Conservation (phyloP, 2,797 vertebrate species). For the Lithobates pipiens region DNA sequence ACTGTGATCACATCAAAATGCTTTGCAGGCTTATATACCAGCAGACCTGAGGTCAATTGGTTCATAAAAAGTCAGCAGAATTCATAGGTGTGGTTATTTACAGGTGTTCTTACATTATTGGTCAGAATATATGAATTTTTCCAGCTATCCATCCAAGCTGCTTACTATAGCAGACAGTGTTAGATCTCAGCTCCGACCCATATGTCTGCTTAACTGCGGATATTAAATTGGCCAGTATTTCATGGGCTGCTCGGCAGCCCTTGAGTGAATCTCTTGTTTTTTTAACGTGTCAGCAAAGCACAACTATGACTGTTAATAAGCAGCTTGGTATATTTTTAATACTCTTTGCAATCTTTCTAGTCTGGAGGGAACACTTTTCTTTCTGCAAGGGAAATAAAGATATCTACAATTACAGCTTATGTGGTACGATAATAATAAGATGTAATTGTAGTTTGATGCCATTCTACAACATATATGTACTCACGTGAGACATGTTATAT, state of each 20-base stretch:
- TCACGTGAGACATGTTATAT: slow-evolving; percentile 3
- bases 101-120: slow-evolving; percentile 48
- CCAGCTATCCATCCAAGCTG: slow-evolving; percentile 35
- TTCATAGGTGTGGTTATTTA: slow-evolving; percentile 59
- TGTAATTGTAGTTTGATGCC: slow-evolving; percentile 6
- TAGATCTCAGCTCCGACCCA: slow-evolving; percentile 29
- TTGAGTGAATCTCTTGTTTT: slow-evolving; percentile 35
- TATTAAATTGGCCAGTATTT: slow-evolving; percentile 54
- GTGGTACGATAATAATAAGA: slow-evolving; percentile 17
- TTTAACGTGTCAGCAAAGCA: slow-evolving; percentile 40
- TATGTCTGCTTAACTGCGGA: slow-evolving; percentile 53
- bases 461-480: slow-evolving; percentile 11
- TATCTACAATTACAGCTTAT: slow-evolving; percentile 5
- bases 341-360: neutral
- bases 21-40: slow-evolving; percentile 40
- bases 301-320: slow-evolving; percentile 47
- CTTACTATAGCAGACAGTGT: slow-evolving; percentile 15
- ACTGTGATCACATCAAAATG: slow-evolving; percentile 54
- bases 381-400: slow-evolving; percentile 15
- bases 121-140: slow-evolving; percentile 54
- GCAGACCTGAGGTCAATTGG: slow-evolving; percentile 54
- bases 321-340: slow-evolving; percentile 29
- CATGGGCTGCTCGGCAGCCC: slow-evolving; percentile 34
- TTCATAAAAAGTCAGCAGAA: slow-evolving; percentile 54
- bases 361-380: slow-evolving; percentile 26